Evolutionary conservation across 2,888 invertebrate genomes (phyloP).

Genomic region (Sinohyriopsis cumingii): DNA sequence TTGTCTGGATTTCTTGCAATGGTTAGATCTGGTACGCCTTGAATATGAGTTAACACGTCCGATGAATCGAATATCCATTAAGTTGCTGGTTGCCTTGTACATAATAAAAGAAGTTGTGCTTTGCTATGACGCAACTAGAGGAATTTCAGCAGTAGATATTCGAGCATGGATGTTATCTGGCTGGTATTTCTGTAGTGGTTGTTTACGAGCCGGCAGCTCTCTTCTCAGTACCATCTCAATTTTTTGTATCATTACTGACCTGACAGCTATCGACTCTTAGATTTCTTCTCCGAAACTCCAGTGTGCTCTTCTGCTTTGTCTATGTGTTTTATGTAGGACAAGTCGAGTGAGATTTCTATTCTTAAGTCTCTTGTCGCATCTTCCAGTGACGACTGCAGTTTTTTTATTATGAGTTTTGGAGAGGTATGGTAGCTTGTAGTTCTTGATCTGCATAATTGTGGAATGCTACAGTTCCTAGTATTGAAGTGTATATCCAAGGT

Average conservation of each 20-base stretch:
- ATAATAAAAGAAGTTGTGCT: background rate
- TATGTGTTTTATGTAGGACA: no score
- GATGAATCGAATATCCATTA: background rate
- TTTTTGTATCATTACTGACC: background rate
- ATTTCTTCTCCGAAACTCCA: no score
- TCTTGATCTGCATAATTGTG: no score
- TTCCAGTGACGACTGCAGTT: no score
- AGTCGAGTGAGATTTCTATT: no score
- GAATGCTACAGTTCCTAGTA: no score
- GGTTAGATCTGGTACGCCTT: background rate
- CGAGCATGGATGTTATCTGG: background rate
- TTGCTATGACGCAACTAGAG: background rate
- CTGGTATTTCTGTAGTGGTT: background rate
- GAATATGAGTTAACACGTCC: background rate
- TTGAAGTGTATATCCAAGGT: no score
- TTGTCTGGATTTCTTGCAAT: background rate
- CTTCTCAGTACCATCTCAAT: slow-evolving; percentile 2
- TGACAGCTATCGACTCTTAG: no score
- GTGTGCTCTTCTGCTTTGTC: no score
- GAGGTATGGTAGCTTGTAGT: no score
- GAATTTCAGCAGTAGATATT: background rate
- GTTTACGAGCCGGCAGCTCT: background rate
- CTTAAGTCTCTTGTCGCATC: no score
- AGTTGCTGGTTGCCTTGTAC: background rate
- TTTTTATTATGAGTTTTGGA: no score